A percentile compares a stretch with the other conserved stretches of the same genome.
phyloP scores from a whole-genome alignment of 2,113 vertebrate species.

The Athene noctua region DNA sequence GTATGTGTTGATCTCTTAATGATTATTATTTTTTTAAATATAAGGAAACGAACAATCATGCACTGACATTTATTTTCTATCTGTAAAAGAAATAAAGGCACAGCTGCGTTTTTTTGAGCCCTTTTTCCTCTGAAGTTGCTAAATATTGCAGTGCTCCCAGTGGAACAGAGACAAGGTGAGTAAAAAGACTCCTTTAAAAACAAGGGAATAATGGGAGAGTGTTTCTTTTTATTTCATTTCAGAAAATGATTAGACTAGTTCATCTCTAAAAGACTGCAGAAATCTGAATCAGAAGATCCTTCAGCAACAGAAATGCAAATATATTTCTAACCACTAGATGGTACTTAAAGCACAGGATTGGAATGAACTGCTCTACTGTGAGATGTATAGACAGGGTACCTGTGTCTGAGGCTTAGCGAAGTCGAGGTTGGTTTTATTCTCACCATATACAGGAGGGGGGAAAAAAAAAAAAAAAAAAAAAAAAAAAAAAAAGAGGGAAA shows the following conservation, averaged over 20 bases:
- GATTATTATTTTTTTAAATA: background rate
- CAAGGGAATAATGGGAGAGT: background rate
- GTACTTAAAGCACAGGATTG: slow-evolving; percentile 72
- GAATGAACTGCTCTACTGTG: background rate
- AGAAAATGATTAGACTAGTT: background rate
- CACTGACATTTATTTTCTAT: background rate
- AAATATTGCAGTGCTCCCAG: background rate
- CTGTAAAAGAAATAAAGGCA: background rate
- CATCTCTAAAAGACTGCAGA: background rate
- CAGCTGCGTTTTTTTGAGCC: background rate
- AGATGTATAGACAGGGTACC: background rate
- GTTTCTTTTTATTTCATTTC: background rate
- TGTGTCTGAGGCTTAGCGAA: background rate
- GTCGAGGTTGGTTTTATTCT: slow-evolving; percentile 35
- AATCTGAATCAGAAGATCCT: background rate
- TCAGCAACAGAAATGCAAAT: background rate
- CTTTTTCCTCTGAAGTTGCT: background rate
- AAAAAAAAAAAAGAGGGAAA: no score
- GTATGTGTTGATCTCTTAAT: background rate
- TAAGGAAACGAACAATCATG: background rate
- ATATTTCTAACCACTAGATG: slow-evolving; percentile 72
- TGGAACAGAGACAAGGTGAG: background rate
- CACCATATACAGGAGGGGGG: background rate
- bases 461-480: fast-evolving
- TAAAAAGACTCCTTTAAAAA: background rate